Evolutionary conservation across 1,140 invertebrate genomes (phyloP).

Genomic region (Meloidogyne floridensis): DNA sequence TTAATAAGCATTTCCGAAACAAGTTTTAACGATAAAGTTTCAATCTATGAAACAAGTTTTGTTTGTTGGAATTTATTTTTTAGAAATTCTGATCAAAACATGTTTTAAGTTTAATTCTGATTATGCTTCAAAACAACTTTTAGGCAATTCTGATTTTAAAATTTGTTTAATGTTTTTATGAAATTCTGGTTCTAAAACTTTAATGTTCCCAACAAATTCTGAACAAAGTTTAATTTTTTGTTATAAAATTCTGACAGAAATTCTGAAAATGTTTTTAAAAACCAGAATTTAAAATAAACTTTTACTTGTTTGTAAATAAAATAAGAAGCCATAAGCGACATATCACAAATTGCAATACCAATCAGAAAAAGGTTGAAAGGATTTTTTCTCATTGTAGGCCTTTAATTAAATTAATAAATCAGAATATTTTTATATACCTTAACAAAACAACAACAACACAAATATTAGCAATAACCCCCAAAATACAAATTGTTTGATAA

Average conservation of each 20-base stretch:
- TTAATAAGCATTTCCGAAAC: too few species aligned
- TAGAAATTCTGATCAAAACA: background rate
- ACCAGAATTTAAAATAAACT: constrained; percentile 15
- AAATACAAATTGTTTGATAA: constrained; percentile 49
- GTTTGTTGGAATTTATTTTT: background rate
- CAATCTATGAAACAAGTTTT: background rate
- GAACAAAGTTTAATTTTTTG: background rate
- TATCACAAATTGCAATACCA: constrained; percentile 63
- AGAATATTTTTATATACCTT: background rate
- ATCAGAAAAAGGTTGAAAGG: constrained; percentile 64
- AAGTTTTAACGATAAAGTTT: too few species aligned
- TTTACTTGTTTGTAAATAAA: constrained; percentile 59
- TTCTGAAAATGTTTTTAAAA: background rate
- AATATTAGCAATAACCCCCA: constrained; percentile 63
- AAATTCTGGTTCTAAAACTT: background rate
- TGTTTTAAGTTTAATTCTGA: too few species aligned
- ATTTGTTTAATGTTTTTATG: background rate
- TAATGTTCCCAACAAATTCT: background rate
- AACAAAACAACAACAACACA: constrained; percentile 62
- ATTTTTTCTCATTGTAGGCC: constrained; percentile 61
- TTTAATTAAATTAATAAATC: constrained; percentile 4
- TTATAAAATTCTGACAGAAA: background rate
- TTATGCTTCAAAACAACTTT: too few species aligned
- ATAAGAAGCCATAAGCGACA: constrained; percentile 62
- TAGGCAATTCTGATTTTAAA: too few species aligned